These are phyloP conservation scores for Megalops cyprinoides DNA, from an alignment of 2,797 vertebrate genomes.

Conservation along the genomic window DNA sequence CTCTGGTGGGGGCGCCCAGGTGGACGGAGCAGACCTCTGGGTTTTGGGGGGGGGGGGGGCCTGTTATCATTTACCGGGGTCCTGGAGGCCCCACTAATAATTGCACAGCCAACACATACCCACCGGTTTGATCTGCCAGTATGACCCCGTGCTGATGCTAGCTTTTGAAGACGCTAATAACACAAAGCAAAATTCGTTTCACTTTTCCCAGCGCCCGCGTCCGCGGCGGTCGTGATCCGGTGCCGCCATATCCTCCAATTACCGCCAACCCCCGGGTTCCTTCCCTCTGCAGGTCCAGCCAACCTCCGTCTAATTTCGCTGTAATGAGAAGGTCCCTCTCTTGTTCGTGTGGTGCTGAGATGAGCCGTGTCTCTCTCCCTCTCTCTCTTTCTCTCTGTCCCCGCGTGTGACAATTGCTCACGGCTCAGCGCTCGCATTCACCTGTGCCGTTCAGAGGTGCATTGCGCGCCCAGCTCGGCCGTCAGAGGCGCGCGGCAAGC, in stretches of 20 bases:
- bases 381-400: too few relatives aligned
- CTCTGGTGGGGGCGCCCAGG: neutral
- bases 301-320: neutral
- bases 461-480: neutral
- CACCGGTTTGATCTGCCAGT: neutral
- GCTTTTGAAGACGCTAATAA: too few relatives aligned
- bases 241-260: neutral
- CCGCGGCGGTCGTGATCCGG: neutral
- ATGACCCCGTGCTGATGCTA: too few relatives aligned
- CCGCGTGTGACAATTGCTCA: neutral
- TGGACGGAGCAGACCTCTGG: neutral
- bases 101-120: neutral
- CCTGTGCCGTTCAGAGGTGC: neutral
- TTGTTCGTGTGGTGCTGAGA: neutral
- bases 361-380: neutral
- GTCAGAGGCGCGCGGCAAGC: neutral
- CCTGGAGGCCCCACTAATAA: neutral
- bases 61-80: neutral
- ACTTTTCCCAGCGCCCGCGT: neutral
- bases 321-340: conserved; percentile 16
- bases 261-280: neutral
- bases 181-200: neutral
- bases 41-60: conserved; percentile 18
- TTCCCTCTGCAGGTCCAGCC: neutral
- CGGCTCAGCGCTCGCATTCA: neutral